A percentile compares a stretch with the other conserved stretches of the same genome.
These are phyloP conservation scores for Rhyzopertha dominica DNA, from an alignment of 1,140 invertebrate genomes.

Conservation along the genomic window DNA sequence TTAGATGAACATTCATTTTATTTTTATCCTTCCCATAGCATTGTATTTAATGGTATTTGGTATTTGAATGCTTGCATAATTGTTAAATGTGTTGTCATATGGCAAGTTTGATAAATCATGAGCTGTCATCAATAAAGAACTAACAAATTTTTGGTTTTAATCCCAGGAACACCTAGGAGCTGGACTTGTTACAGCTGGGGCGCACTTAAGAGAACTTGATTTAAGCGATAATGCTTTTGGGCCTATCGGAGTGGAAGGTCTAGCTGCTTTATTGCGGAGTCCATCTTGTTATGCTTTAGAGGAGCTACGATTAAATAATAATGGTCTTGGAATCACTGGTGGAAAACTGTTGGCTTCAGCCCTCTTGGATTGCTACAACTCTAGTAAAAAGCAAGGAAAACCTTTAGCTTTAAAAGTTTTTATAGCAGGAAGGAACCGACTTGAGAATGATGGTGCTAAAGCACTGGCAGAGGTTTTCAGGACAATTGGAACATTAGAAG, in stretches of 20 bases:
- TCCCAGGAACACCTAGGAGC: conserved; percentile 68
- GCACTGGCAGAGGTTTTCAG: conserved; percentile 79
- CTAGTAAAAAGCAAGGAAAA: conserved; percentile 56
- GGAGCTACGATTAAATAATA: conserved; percentile 87
- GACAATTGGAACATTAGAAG: conserved; percentile 79
- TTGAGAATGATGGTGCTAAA: conserved; percentile 90
- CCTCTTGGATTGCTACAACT: conserved; percentile 65
- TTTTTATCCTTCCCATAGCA: no score
- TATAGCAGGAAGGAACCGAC: conserved; percentile 86
- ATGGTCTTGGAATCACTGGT: conserved; percentile 89
- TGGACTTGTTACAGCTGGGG: conserved; percentile 75
- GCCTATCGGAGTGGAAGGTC: conserved; percentile 86
- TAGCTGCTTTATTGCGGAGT: conserved; percentile 81
- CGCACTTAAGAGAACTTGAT: conserved; percentile 80
- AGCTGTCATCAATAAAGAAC: not conserved
- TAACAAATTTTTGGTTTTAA: conserved; percentile 9
- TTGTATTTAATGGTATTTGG: no score
- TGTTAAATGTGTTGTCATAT: no score
- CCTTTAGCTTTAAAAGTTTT: conserved; percentile 76
- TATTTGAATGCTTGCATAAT: no score
- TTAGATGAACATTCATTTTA: no score
- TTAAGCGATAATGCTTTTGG: conserved; percentile 98
- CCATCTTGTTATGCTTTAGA: conserved; percentile 76
- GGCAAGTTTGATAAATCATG: no score
- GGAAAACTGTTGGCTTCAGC: conserved; percentile 80